Evolutionary conservation across 2,113 vertebrate species (phyloP).

Genomic region (Scartelaos histophorus): DNA sequence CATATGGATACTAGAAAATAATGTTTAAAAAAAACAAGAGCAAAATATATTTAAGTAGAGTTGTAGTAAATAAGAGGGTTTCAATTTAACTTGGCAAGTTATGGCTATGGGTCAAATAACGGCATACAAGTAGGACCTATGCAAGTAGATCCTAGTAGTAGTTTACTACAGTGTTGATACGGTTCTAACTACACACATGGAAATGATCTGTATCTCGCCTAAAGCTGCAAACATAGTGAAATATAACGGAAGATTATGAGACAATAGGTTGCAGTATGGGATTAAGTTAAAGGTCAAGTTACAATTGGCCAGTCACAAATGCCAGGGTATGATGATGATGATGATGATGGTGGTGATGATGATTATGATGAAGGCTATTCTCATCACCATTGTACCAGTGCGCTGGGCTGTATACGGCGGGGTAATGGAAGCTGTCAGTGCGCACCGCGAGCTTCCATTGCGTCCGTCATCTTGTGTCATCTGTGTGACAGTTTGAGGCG

Average conservation of each 20-base stretch:
- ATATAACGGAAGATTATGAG: not conserved
- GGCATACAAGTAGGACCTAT: not conserved
- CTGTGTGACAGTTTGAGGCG: slow-evolving; percentile 53
- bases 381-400: slow-evolving; percentile 21
- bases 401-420: slow-evolving; percentile 28
- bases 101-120: not conserved
- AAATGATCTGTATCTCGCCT: not conserved
- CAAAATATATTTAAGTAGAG: no score
- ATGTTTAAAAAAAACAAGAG: not conserved
- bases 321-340: slow-evolving; percentile 1
- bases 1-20: not conserved
- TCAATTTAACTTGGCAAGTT: no score
- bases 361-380: slow-evolving; percentile 19
- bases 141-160: not conserved
- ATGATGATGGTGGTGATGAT: not conserved
- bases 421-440: slow-evolving; percentile 44
- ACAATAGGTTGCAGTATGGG: not conserved
- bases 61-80: no score
- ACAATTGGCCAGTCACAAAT: slow-evolving; percentile 6
- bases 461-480: slow-evolving; percentile 69
- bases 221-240: not conserved
- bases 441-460: slow-evolving; percentile 42
- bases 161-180: not conserved
- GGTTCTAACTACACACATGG: not conserved
- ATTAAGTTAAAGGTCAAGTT: slow-evolving; percentile 11